Percentiles rank a stretch among this genome's conserved stretches.
Evolutionary conservation across 1,140 invertebrate genomes (phyloP).

Genomic region (Heliconius congener): DNA sequence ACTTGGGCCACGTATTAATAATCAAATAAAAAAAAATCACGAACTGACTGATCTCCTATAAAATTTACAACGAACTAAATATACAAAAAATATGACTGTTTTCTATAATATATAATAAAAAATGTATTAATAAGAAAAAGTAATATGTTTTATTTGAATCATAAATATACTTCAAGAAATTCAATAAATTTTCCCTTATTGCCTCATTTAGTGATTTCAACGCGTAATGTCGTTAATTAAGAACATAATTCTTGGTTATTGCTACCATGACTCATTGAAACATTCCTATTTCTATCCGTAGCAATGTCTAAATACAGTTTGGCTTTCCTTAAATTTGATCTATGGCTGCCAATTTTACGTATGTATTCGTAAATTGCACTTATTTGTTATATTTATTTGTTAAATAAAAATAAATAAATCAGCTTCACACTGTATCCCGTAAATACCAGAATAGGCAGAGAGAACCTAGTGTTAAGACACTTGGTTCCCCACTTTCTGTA

Average conservation of each 20-base stretch:
- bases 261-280: conserved; percentile 19
- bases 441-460: too few species aligned
- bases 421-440: too few species aligned
- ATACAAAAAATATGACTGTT: neutral
- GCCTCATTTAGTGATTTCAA: conserved; percentile 20
- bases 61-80: neutral
- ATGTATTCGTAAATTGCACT: neutral
- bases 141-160: conserved; percentile 7
- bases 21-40: neutral
- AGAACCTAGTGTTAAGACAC: too few species aligned
- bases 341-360: neutral
- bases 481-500: too few species aligned
- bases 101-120: neutral
- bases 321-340: neutral
- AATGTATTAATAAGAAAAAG: too few species aligned
- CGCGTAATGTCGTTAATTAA: conserved; percentile 31
- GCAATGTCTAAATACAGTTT: neutral
- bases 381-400: too few species aligned
- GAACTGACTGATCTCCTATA: neutral
- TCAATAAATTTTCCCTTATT: conserved; percentile 21
- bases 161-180: conserved; percentile 13
- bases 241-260: conserved; percentile 28
- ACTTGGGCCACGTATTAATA: neutral
- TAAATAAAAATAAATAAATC: too few species aligned
- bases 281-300: conserved; percentile 2